Evolutionary conservation across 1,140 invertebrate genomes (phyloP), one percentile per base, ranked within the genome.

Genomic region (Brachionus paranguensis): DNA sequence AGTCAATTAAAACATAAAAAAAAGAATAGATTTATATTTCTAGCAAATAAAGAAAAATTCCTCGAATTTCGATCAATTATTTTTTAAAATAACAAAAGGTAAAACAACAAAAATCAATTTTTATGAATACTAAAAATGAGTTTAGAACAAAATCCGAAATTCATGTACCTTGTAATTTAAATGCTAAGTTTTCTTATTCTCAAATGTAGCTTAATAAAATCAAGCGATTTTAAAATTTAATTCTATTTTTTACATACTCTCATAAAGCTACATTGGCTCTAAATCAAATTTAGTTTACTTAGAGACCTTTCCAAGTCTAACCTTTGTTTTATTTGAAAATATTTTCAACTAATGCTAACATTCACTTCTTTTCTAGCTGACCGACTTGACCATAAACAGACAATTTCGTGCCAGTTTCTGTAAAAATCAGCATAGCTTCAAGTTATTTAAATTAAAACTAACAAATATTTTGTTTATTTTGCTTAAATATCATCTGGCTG

Each of bases 61-160:
- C 53, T 60, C 53, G n/a, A 60, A 60, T 60, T 60, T 60, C 53
- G n/a, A 60, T 60, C 20, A 60, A 60, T 60, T 60, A 60, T 60
- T 60, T 20, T 6, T 20, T 20, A 27, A 60, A 60, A 60, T 24
- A 20, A 60, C 17, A 60, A 60, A 60, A 14, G 20, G 12, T 33
- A 68, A 68, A 68, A 68, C 1, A 68, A 68, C 65, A 68, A 68
- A 68, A 68, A 68, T 33, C 27, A 68, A 68, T 33, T 68, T 68
- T 1, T 33, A 68, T 33, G 33, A 68, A 33, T 20, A 68, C 1
- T 37, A 68, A 68, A 14, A 33, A 68, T 12, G 3, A 29, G 12
- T 33, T 33, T 68, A 33, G 17, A 68, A 41, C 65, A 6, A 41
- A 68, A 68, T 37, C 29, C 65, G 8, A 68, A 68, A 68, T 68